Conservation (phyloP, 1,140 invertebrate species). For the Vanessa tameamea region DNA sequence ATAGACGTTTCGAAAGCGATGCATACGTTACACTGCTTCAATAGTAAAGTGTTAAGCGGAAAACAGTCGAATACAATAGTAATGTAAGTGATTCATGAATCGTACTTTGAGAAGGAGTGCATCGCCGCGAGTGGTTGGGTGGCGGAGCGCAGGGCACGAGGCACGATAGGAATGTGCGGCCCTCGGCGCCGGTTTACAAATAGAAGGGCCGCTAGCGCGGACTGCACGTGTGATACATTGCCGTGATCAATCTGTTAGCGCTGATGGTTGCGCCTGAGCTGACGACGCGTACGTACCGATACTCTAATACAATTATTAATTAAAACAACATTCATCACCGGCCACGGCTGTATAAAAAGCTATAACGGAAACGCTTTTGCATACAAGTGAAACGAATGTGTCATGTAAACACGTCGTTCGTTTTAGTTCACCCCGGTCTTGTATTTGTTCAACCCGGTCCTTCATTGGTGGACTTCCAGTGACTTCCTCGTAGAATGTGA, state of each 20-base stretch:
- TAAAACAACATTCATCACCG: slow-evolving; percentile 39
- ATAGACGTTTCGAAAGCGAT: slow-evolving; percentile 33
- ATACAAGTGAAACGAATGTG: background rate
- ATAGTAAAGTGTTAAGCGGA: slow-evolving; percentile 24
- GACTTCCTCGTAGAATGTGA: slow-evolving; percentile 16
- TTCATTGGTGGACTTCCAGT: slow-evolving; percentile 12
- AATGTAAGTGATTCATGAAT: slow-evolving; percentile 49
- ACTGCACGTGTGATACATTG: slow-evolving; percentile 76
- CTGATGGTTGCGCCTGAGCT: slow-evolving; percentile 59
- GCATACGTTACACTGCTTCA: slow-evolving; percentile 52
- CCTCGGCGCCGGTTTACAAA: slow-evolving; percentile 79
- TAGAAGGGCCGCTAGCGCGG: slow-evolving; percentile 76
- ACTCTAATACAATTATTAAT: slow-evolving; percentile 50
- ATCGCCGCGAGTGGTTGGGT: slow-evolving; percentile 45
- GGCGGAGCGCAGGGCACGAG: slow-evolving; percentile 63
- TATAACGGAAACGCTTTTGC: slow-evolving; percentile 1
- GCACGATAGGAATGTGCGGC: slow-evolving; percentile 75
- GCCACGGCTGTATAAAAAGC: background rate
- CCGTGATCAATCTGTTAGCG: slow-evolving; percentile 72
- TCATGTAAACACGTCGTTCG: background rate
- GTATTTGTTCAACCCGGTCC: background rate
- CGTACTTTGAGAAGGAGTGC: slow-evolving; percentile 37
- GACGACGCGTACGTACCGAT: slow-evolving; percentile 44
- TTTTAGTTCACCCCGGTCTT: background rate
- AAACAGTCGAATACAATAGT: slow-evolving; percentile 39